Evolutionary conservation across 2,888 invertebrate species (phyloP).

Genomic region (Halocaridina rubra): DNA sequence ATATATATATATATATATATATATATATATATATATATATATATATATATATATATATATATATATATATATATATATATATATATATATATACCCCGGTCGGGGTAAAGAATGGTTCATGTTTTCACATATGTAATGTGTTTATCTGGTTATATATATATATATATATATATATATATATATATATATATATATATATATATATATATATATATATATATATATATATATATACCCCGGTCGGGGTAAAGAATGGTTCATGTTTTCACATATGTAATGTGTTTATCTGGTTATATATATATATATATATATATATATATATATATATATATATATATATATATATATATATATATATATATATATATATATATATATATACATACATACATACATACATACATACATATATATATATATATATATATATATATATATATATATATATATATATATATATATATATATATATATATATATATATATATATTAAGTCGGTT

Average conservation of each 20-base stretch:
- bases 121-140: not conserved
- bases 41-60: not conserved
- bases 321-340: not conserved
- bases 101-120: too few species aligned
- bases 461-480: constrained; percentile 17
- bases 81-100: constrained; percentile 10
- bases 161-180: constrained; percentile 16
- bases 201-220: constrained; percentile 1
- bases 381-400: not conserved
- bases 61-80: constrained; percentile 15
- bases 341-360: constrained; percentile 7
- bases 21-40: not conserved
- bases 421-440: not conserved
- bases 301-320: too few species aligned
- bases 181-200: constrained; percentile 14
- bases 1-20: not conserved
- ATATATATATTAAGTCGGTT: too few species aligned
- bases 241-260: too few species aligned
- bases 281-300: too few species aligned
- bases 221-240: not conserved
- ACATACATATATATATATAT: not conserved
- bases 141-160: not conserved
- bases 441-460: not conserved
- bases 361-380: not conserved
- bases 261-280: too few species aligned